Conservation (phyloP, 2,797 vertebrate genomes). For the Hapalemur alaotrensis region DNA sequence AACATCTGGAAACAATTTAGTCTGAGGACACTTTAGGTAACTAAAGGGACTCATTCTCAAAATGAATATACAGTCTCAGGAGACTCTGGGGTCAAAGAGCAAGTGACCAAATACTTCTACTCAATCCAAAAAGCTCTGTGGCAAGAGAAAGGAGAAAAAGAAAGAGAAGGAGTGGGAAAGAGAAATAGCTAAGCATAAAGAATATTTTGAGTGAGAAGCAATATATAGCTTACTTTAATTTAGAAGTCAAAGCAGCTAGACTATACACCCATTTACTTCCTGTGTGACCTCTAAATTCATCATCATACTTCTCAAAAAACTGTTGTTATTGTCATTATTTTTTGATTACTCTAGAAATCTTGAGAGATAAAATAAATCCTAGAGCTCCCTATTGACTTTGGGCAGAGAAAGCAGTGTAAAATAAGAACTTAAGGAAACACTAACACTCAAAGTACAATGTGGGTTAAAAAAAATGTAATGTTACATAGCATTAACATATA, state of each 20-base stretch:
- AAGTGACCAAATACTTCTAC: conserved; percentile 72
- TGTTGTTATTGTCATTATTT: not conserved
- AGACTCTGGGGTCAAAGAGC: conserved; percentile 69
- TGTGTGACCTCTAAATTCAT: not conserved
- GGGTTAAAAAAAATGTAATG: not conserved
- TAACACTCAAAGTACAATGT: not conserved
- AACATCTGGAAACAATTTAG: conserved; percentile 79
- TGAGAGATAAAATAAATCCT: conserved; percentile 31
- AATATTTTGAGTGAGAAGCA: not conserved
- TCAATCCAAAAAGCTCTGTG: conserved; percentile 24
- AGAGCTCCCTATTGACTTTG: not conserved
- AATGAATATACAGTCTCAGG: conserved; percentile 74
- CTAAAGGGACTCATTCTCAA: conserved; percentile 76
- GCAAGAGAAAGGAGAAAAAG: not conserved
- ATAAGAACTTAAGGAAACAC: not conserved
- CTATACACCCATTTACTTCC: not conserved
- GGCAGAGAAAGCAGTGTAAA: not conserved
- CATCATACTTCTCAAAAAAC: not conserved
- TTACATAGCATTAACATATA: not conserved
- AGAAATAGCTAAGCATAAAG: not conserved
- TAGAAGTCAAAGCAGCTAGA: not conserved
- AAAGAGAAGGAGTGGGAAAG: not conserved
- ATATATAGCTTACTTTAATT: not conserved
- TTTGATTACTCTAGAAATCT: not conserved
- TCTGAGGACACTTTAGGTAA: conserved; percentile 74